Evolutionary conservation across 30 jellyfish, hydroid and myxozoan species (phyloP).

Genomic region (Aurelia sp.): DNA sequence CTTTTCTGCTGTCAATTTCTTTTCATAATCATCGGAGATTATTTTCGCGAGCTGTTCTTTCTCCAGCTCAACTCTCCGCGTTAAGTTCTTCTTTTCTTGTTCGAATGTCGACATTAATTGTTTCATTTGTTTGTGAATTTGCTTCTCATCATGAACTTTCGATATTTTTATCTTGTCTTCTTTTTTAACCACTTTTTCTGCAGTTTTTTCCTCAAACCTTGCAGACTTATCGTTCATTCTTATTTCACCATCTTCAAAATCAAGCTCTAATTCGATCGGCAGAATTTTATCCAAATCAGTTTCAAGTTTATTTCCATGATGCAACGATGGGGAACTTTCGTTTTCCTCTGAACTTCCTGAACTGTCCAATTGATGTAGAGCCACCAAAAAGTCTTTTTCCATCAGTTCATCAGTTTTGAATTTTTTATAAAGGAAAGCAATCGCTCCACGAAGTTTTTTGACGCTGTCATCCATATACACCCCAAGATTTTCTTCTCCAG

Average conservation of each 20-base stretch:
- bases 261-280: slow-evolving; percentile 65
- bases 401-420: slow-evolving; percentile 21
- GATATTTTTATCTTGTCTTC: neutral
- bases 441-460: neutral
- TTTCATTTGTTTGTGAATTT: slow-evolving; percentile 49
- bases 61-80: slow-evolving; percentile 56
- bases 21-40: slow-evolving; percentile 67
- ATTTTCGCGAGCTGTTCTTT: slow-evolving; percentile 50
- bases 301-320: neutral
- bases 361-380: slow-evolving; percentile 11
- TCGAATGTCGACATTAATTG: slow-evolving; percentile 64
- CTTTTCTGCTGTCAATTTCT: slow-evolving; percentile 63
- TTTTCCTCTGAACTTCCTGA: neutral
- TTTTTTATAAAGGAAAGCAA: slow-evolving; percentile 19
- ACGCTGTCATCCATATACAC: neutral
- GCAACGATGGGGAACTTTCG: neutral
- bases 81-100: slow-evolving; percentile 72
- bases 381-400: slow-evolving; percentile 26
- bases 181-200: slow-evolving; percentile 3
- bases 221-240: slow-evolving; percentile 8
- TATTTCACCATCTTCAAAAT: slow-evolving; percentile 51
- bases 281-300: slow-evolving; percentile 32
- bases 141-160: slow-evolving; percentile 15
- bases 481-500: neutral
- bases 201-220: neutral